These are phyloP conservation scores for Pardalotus punctatus DNA, from an alignment of 2,113 vertebrate species.

Conservation along the genomic window DNA sequence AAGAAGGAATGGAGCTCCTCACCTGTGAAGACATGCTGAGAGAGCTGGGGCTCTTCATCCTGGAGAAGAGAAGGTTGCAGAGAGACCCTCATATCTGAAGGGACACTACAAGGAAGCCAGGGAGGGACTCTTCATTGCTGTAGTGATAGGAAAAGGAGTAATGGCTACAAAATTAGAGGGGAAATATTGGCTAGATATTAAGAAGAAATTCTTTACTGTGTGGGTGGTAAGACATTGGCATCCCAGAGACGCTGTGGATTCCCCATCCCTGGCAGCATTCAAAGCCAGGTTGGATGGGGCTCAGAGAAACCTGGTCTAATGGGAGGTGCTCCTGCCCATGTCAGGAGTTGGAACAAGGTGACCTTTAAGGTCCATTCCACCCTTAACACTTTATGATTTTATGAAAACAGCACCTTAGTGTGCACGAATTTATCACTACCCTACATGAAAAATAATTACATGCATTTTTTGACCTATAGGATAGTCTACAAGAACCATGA, in stretches of 20 bases:
- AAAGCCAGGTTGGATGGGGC: neutral
- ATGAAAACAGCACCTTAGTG: neutral
- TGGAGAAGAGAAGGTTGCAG: neutral
- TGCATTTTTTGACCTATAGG: neutral
- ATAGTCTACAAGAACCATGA: neutral
- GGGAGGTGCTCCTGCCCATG: neutral
- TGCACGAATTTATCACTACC: fast-evolving
- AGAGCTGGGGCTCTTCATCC: neutral
- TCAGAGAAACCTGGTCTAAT: neutral
- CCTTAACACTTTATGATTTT: neutral
- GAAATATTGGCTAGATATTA: neutral
- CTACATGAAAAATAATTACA: neutral
- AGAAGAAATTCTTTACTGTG: neutral
- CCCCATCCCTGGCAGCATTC: neutral
- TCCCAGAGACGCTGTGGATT: neutral
- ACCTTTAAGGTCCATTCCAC: neutral
- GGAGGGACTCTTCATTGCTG: neutral
- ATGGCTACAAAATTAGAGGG: neutral
- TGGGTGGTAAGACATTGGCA: neutral
- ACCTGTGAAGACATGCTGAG: neutral
- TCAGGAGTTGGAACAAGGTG: neutral
- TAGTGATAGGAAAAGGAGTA: neutral
- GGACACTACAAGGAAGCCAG: neutral
- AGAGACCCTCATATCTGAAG: neutral
- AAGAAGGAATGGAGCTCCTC: neutral